Evolutionary conservation across 2,888 invertebrate species (phyloP), one percentile per base, ranked within the genome.

Genomic region (Ophioninae sp.): DNA sequence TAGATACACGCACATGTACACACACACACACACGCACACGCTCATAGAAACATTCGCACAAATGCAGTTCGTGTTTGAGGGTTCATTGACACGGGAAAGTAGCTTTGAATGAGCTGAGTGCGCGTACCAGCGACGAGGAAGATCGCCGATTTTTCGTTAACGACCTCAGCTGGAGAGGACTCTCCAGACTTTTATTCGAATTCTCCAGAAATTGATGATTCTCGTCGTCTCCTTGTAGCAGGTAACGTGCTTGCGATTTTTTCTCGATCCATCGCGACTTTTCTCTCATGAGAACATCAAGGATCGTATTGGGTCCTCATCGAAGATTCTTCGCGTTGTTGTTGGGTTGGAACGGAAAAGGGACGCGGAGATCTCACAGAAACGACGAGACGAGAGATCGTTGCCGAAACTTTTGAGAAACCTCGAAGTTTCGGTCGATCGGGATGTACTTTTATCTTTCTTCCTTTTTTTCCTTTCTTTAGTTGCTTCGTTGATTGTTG

Each of bases 321-420:
- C 7, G 20, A 30, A 56, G 56, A 10, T 57, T 10, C 56, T 70
- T 39, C 57, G 30, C 70, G 57, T 6, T 57, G 70, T 37, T n/a
- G 37, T 21, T 7, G 50, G 50, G 17, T 10, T 13, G 50, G 56
- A 57, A 57, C 30, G 13, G 30, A 57, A 56, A 5, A 7, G 57
- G 30, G 30, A 20, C n/a, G n/a, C n/a, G 56, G 23, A 56, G 56
- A 68, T 68, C 56, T 69, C 23, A 44, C 30, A 7, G 30, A 69
- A 44, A 69, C 10, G 74, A 64, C 21, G 50, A 37, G 73, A 41
- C 65, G 75, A 75, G 65, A 65, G 57, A 67, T 67, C 23, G 62
- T 64, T 50, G 65, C 39, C 65, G 75, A 75, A 75, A 65, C 21
- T 76, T 65, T 44, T 6, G 75, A 23, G 39, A 67, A 67, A 67